phyloP scores from a whole-genome alignment of 2,113 vertebrate genomes.

The Turnix velox region DNA sequence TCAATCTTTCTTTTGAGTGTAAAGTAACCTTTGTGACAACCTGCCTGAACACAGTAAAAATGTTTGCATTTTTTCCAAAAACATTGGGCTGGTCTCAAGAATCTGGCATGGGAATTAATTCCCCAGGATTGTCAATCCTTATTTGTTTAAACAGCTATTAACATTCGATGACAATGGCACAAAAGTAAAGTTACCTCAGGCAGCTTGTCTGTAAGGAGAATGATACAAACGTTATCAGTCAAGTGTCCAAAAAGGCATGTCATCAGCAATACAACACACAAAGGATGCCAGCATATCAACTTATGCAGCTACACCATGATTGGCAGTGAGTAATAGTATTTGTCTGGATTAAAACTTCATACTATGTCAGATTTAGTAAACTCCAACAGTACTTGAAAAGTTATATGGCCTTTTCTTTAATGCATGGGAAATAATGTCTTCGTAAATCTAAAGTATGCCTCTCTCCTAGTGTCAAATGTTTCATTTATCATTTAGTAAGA shows the following conservation, averaged over 20 bases:
- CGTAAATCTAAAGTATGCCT: neutral
- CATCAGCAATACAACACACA: neutral
- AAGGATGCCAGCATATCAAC: neutral
- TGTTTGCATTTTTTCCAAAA: neutral
- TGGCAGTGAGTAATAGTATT: neutral
- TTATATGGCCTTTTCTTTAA: neutral
- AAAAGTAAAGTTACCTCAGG: slow-evolving; percentile 7
- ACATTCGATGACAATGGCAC: neutral
- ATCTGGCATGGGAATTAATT: neutral
- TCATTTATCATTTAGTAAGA: neutral
- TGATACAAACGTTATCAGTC: neutral
- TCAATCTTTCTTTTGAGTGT: neutral
- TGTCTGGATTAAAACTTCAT: neutral
- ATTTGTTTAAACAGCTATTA: neutral
- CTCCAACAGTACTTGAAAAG: neutral
- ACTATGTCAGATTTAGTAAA: neutral
- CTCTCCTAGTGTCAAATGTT: neutral
- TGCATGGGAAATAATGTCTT: neutral
- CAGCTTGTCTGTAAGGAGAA: neutral
- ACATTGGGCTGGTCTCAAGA: neutral
- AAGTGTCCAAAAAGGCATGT: neutral
- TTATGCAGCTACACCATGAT: neutral
- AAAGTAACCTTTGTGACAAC: neutral
- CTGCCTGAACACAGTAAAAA: neutral
- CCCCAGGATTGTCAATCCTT: neutral